Evolutionary conservation across 2,888 invertebrate genomes (phyloP), one percentile per base, ranked within the genome.

Genomic region (Scaptomyza tumidula): DNA sequence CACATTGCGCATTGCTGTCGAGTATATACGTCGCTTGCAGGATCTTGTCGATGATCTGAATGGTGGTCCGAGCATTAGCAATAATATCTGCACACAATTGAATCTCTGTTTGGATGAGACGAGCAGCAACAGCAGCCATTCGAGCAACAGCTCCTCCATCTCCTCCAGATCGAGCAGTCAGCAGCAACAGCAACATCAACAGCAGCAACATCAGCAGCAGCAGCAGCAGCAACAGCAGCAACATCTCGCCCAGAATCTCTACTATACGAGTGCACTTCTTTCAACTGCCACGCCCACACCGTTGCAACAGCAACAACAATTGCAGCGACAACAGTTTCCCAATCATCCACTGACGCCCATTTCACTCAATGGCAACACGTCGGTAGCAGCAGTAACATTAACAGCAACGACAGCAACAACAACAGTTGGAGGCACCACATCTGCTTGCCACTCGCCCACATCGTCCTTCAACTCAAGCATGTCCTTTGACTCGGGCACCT

Each of bases 11-110:
- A 94, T 97, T 86, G 98, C 98, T 3, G 97, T 98, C 50, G 97
- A 98, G 91, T 98, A 98, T 89, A 98, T 98, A 75, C 94, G 95
- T 63, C 95, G 96, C 82, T 93, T 98, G 56, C 95, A 97, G 90
- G 94, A 95, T 78, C 93, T 97, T 77, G 93, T 98, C 56, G 91
- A 90, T 9, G 91, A 90, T 59, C 75, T 90, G 27, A 90, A 89
- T 52, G 81, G 83, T 4, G 84, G 83, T 4, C 52, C 72, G 43
- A 76, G 61, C 44, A 74, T 75, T 78, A 48, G 69, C 79, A 43
- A 57, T 63, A 16, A 39, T 62, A 87, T 37, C 90, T 77, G 79
- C 78, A 49, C 59, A 4, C 86, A 88, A 14, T 44, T 83, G 3
- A 72, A 72, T 46, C 58, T 85, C 11, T 86, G 83, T 29, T 46